These are phyloP conservation scores for Ophonus ardosiacus DNA, from an alignment of 2,888 invertebrate genomes.

Conservation along the genomic window DNA sequence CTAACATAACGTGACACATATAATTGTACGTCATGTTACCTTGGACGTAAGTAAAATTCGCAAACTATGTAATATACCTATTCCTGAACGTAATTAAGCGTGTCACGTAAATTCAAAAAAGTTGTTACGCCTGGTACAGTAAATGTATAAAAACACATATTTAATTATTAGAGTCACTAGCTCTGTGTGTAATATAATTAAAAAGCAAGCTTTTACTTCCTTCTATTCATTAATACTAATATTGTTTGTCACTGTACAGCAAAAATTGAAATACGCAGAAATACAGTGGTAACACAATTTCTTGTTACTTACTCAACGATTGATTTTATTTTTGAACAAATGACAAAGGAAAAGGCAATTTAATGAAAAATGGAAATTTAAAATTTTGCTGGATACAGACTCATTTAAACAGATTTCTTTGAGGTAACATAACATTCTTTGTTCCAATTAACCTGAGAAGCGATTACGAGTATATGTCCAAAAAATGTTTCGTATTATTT, in stretches of 20 bases:
- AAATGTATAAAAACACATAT: neutral
- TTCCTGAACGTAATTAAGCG: too few species aligned
- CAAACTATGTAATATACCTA: too few species aligned
- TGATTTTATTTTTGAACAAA: neutral
- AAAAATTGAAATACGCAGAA: neutral
- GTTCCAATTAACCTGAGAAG: neutral
- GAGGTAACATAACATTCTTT: neutral
- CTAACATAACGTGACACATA: too few species aligned
- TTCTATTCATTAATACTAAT: neutral
- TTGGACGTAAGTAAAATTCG: too few species aligned
- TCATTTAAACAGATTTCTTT: neutral
- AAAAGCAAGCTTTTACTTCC: neutral
- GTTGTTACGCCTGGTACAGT: neutral
- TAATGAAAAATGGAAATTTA: neutral
- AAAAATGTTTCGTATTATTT: too few species aligned
- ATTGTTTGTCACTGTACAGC: neutral
- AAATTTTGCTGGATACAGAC: neutral
- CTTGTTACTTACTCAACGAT: neutral
- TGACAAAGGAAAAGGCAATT: neutral
- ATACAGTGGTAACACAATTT: neutral
- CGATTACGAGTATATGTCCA: too few species aligned
- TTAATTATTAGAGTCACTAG: neutral
- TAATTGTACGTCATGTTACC: too few species aligned
- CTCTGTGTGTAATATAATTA: neutral
- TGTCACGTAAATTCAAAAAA: neutral